phyloP scores from a whole-genome alignment of 2,888 invertebrate species.

The Holacanthella duospinosa region DNA sequence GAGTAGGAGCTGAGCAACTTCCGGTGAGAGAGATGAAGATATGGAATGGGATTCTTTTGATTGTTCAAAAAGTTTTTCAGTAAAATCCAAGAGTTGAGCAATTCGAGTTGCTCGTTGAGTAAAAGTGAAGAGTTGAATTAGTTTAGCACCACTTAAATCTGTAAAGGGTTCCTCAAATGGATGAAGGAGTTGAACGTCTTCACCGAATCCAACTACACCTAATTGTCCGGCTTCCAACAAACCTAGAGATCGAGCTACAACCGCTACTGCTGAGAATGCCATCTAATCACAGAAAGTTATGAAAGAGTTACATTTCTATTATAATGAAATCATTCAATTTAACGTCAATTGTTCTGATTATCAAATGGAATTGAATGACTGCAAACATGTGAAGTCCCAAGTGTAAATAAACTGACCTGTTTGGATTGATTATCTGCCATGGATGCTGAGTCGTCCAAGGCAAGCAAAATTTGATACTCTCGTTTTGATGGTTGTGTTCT shows the following conservation, averaged over 20 bases:
- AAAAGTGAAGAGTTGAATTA: constrained; percentile 67
- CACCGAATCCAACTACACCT: constrained; percentile 83
- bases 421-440: constrained; percentile 84
- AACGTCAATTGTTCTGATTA: neutral
- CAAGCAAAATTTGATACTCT: constrained; percentile 90
- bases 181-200: constrained; percentile 72
- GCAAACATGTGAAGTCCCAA: neutral
- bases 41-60: constrained; percentile 13
- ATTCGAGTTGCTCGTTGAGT: constrained; percentile 81
- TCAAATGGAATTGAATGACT: neutral
- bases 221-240: constrained; percentile 89
- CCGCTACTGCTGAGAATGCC: constrained; percentile 86
- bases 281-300: too few species aligned
- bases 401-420: constrained; percentile 41
- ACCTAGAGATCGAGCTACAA: constrained; percentile 76
- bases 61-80: constrained; percentile 54
- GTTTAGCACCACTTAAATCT: constrained; percentile 67
- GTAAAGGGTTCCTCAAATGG: constrained; percentile 75
- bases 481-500: constrained; percentile 89
- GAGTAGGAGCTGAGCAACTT: constrained; percentile 72
- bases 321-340: constrained; percentile 4
- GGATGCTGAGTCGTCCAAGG: constrained; percentile 88
- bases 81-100: constrained; percentile 67
- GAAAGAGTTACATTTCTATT: constrained; percentile 39
- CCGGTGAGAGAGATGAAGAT: constrained; percentile 36